Evolutionary conservation across 1,140 invertebrate genomes (phyloP), one percentile per base, ranked within the genome.

Genomic region (Drosophila navojoa): DNA sequence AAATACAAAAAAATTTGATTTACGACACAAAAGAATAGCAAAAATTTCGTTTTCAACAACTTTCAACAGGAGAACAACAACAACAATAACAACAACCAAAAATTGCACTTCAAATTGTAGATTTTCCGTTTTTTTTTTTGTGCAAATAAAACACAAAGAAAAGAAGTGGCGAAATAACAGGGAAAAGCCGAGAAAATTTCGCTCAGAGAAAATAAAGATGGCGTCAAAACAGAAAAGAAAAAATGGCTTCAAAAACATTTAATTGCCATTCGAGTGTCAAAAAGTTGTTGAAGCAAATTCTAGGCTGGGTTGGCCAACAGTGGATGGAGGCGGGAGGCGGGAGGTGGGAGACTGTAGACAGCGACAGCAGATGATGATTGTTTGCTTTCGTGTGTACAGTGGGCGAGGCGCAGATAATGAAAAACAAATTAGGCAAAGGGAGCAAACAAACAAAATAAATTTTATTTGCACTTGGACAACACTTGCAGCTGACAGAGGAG

Each of bases 241-340:
- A 77, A 77, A 90, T 90, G 87, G 85, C 85, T 50, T 90, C 87
- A 32, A 87, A 90, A 90, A 90, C 76, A 58, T 89, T 76, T 89
- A 89, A 89, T 89, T 89, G 84, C 84, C 84, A 89, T 89, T 89
- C 82, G 62, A 76, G 70, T 80, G 77, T 80, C 72, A 63, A 71
- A 71, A 77, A 72, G 45, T 60, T 75, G 59, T 63, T 71, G 59
- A 29, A 38, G 54, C 50, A 53, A 45, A 45, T 63, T 55, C 47
- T 27, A 27, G 52, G 19, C 13, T 60, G 49, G 19, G 6, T n/a
- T n/a, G n/a, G n/a, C n/a, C n/a, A 5, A 6, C 11, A 27, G 4
- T 27, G 16, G 16, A 4, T 10, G 35, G 27, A 27, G 25, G 22
- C 3, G 4, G 38, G 45, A 4, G 10, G 15, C 5, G 16, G 29